Base-by-base conservation (phyloP, 2,113 vertebrate genomes). In the Malurus cyaneus region DNA sequence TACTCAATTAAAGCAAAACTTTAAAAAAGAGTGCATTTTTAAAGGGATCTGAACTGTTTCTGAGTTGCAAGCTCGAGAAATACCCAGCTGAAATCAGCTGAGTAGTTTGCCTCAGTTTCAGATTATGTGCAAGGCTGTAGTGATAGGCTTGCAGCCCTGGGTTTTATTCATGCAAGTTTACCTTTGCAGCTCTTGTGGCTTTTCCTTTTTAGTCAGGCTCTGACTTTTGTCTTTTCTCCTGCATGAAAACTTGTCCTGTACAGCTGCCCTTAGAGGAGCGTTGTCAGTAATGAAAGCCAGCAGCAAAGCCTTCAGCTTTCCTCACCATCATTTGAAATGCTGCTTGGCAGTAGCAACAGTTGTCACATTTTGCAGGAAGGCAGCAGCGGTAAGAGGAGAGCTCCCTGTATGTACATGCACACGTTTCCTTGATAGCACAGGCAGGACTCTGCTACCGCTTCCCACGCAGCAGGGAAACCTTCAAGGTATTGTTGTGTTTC, bases 331-430 rank as follows among this genome's bases (percentile, higher is more conserved):
- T 31, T 42, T 79, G 32, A 50, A 74, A 61, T 29, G 18, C 36
- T 66, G 20, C 44, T 74, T 4, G 6, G 17, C 26, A 16, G 25
- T 25, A 34, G 42, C 0, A 80, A 21, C 6, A 42, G 21, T 2
- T 32, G 50, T 46, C 1, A 11, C 14, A 36, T 92, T 69, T 76
- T 87, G 36, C 26, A 21, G 61, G 39, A 60, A 67, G 65, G n/a
- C 1, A 3, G 36, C 47, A 19, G 31, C 0, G 1, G 25, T n/a
- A 31, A 18, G 69, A 80, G 42, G 49, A 60, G n/a, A 56, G 14
- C 41, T 42, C 0, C 1, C 47, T n/a, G 34, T 62, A 6, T 0
- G 0, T 34, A 13, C 39, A 39, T 0, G 0, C 1, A 2, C n/a
- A 39, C 6, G 9, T 26, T 67, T n/a, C 49, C 36, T 69, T 64